A percentile compares a stretch with the other conserved stretches of the same genome.
Conservation (phyloP, 1,140 invertebrate species). For the Drosophila malerkotliana region DNA sequence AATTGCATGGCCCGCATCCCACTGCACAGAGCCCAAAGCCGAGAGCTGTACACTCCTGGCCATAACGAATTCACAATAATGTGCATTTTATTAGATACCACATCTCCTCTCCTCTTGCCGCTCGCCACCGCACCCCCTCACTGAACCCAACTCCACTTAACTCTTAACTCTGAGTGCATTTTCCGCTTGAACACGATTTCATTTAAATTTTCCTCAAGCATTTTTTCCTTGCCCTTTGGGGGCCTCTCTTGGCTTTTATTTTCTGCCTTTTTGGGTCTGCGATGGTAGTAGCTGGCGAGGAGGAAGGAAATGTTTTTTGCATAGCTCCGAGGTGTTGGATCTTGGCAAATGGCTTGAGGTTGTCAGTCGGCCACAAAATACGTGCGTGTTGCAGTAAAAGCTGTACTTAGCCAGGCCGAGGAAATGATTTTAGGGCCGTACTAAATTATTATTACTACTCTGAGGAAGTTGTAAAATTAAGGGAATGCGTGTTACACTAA, state of each 20-base stretch:
- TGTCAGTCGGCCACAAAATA: slow-evolving; percentile 35
- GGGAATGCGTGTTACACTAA: too few relatives aligned
- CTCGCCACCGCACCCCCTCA: background rate
- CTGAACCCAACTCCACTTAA: slow-evolving; percentile 27
- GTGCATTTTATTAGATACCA: slow-evolving; percentile 71
- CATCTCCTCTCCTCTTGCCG: slow-evolving; percentile 1
- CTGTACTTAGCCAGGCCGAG: background rate
- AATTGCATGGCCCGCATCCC: slow-evolving; percentile 53
- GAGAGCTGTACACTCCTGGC: slow-evolving; percentile 37
- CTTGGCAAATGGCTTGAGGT: slow-evolving; percentile 52
- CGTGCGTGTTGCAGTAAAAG: slow-evolving; percentile 18
- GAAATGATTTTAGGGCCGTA: background rate
- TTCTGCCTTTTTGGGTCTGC: background rate
- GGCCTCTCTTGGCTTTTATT: slow-evolving; percentile 11
- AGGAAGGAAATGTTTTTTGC: slow-evolving; percentile 66
- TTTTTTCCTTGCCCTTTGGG: slow-evolving; percentile 64
- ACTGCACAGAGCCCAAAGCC: slow-evolving; percentile 16
- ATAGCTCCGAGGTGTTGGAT: slow-evolving; percentile 50
- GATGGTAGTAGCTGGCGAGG: slow-evolving; percentile 1
- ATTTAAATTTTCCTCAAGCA: slow-evolving; percentile 69
- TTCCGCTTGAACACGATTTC: slow-evolving; percentile 77
- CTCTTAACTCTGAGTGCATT: slow-evolving; percentile 66
- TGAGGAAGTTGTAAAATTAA: slow-evolving; percentile 5
- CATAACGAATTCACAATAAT: slow-evolving; percentile 78
- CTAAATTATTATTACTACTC: background rate